Evolutionary conservation across 2,888 invertebrate species (phyloP).

Genomic region (Fabriciana adippe): DNA sequence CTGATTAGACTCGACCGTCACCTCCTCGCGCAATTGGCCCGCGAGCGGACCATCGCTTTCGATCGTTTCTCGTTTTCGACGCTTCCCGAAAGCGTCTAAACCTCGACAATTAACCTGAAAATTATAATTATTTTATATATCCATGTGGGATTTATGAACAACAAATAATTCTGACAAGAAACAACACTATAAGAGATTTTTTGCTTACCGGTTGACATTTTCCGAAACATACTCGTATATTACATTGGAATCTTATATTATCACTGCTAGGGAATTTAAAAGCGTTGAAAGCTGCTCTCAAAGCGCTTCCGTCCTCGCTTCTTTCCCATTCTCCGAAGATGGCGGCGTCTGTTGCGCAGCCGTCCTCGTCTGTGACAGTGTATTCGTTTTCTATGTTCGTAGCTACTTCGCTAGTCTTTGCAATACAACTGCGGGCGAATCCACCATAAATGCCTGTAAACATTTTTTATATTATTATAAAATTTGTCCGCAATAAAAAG

Average conservation of each 20-base stretch:
- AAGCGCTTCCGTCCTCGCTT: slow-evolving; percentile 91
- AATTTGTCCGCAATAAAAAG: no score
- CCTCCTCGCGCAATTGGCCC: slow-evolving; percentile 95
- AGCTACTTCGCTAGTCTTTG: slow-evolving; percentile 92
- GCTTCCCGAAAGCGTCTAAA: slow-evolving; percentile 93
- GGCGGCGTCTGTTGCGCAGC: slow-evolving; percentile 95
- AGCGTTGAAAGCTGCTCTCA: slow-evolving; percentile 94
- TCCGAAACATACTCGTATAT: slow-evolving; percentile 96
- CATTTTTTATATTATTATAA: not conserved
- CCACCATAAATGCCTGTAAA: slow-evolving; percentile 93
- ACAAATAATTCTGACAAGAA: not conserved
- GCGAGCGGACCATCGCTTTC: slow-evolving; percentile 82
- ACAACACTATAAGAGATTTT: not conserved
- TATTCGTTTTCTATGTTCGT: slow-evolving; percentile 93
- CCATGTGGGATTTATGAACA: not conserved
- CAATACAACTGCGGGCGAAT: slow-evolving; percentile 95
- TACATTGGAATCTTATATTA: slow-evolving; percentile 97
- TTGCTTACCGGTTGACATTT: slow-evolving; percentile 93
- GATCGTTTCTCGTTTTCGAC: slow-evolving; percentile 85
- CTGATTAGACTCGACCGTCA: slow-evolving; percentile 95
- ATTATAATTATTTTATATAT: not conserved
- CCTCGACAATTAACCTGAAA: slow-evolving; percentile 93
- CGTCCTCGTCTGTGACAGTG: slow-evolving; percentile 95
- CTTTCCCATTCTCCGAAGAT: slow-evolving; percentile 97
- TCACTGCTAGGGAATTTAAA: slow-evolving; percentile 98